Conservation (phyloP, 2,888 invertebrate genomes). For the Isoperla grammatica region DNA sequence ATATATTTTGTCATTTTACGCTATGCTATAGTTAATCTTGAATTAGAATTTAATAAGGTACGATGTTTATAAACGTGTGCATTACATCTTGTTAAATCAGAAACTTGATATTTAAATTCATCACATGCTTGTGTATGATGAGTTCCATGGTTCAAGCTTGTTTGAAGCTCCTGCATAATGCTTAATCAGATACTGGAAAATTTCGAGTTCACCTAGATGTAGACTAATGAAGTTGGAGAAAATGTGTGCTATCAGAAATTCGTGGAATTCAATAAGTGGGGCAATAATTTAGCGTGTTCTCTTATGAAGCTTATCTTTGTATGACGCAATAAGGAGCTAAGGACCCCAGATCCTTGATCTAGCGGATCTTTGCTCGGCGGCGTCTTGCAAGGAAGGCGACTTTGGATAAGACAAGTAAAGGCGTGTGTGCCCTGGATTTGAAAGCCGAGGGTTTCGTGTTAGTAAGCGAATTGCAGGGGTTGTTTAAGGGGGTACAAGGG, state of each 20-base stretch:
- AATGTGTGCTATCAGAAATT: constrained; percentile 7
- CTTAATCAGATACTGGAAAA: too few species aligned
- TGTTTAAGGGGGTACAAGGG: constrained; percentile 21
- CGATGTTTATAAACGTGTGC: too few species aligned
- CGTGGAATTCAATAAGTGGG: constrained; percentile 17
- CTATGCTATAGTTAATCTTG: too few species aligned
- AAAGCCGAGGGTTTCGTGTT: constrained; percentile 22
- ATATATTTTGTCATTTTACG: too few species aligned
- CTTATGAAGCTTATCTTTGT: constrained; percentile 14
- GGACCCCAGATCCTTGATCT: background rate
- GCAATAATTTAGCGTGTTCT: constrained; percentile 16
- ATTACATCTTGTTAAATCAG: too few species aligned
- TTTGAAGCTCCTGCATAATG: too few species aligned
- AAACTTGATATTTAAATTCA: too few species aligned
- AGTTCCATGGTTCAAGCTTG: too few species aligned
- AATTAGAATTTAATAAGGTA: too few species aligned
- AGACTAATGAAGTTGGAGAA: too few species aligned
- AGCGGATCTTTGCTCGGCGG: background rate
- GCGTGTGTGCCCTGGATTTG: constrained; percentile 6
- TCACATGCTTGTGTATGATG: too few species aligned
- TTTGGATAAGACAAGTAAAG: constrained; percentile 6
- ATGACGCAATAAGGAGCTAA: constrained; percentile 8
- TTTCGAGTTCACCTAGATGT: too few species aligned
- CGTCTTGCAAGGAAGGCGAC: constrained; percentile 8
- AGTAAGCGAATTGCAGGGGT: constrained; percentile 24